Percentiles rank a stretch among this genome's conserved stretches.
Evolutionary conservation across 2,888 invertebrate species (phyloP).

Genomic region (Craniophora ligustri): DNA sequence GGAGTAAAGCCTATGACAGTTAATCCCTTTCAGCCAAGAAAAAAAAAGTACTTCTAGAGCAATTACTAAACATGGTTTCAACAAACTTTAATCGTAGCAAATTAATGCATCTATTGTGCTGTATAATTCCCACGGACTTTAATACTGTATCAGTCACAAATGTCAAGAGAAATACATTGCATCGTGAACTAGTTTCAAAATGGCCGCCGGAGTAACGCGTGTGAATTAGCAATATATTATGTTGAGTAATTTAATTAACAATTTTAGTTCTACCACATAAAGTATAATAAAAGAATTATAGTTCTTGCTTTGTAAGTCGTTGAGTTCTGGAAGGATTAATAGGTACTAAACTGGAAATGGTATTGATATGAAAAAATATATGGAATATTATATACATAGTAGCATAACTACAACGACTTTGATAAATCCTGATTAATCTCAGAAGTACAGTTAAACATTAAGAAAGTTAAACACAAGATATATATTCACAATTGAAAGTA

Average conservation of each 20-base stretch:
- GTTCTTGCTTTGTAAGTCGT: neutral
- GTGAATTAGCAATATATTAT: slow-evolving; percentile 46
- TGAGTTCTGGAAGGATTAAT: neutral
- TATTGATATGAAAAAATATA: too few species aligned
- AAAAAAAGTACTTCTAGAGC: slow-evolving; percentile 4
- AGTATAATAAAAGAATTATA: slow-evolving; percentile 1
- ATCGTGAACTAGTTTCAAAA: slow-evolving; percentile 46
- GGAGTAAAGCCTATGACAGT: too few species aligned
- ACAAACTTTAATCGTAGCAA: slow-evolving; percentile 27
- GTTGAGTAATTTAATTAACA: slow-evolving; percentile 24
- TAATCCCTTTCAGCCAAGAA: slow-evolving; percentile 10
- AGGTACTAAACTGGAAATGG: too few species aligned
- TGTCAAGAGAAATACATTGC: slow-evolving; percentile 40
- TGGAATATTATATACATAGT: too few species aligned
- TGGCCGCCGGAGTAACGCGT: slow-evolving; percentile 38
- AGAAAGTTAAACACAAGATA: too few species aligned
- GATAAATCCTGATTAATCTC: too few species aligned
- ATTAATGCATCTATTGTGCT: slow-evolving; percentile 40
- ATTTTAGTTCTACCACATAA: slow-evolving; percentile 7
- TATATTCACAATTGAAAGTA: neutral
- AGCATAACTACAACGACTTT: too few species aligned
- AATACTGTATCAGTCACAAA: slow-evolving; percentile 34
- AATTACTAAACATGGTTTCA: slow-evolving; percentile 45
- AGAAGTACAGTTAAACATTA: too few species aligned
- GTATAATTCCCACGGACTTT: slow-evolving; percentile 45